Percentiles rank a stretch among this genome's conserved stretches.
Conservation (phyloP, 2,888 invertebrate species). For the Augochlorella aurata region DNA sequence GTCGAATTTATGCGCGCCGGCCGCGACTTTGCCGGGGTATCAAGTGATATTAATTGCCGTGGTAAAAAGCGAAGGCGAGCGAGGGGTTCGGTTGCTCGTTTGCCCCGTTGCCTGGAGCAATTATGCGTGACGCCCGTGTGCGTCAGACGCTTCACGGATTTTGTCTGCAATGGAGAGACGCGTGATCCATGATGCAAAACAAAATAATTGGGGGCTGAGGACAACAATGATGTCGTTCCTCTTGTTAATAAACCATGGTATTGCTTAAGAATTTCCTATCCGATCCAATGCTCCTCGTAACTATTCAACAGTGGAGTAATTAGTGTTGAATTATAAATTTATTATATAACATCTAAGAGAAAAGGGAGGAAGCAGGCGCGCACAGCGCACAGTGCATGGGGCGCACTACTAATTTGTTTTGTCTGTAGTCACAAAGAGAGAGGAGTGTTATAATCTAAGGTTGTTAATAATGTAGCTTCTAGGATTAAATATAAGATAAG, state of each 20-base stretch:
- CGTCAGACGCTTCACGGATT: constrained; percentile 28
- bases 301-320: too few relatives aligned
- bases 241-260: not conserved
- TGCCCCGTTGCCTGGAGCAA: constrained; percentile 52
- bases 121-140: constrained; percentile 53
- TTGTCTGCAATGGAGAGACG: not conserved
- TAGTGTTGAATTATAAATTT: too few relatives aligned
- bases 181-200: not conserved
- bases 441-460: too few relatives aligned
- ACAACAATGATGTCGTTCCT: not conserved
- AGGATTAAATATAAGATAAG: too few relatives aligned
- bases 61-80: constrained; percentile 61
- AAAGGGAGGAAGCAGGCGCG: too few relatives aligned
- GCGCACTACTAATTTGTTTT: too few relatives aligned
- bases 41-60: constrained; percentile 70
- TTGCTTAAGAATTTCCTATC: not conserved
- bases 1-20: constrained; percentile 77
- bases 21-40: constrained; percentile 60
- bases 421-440: too few relatives aligned
- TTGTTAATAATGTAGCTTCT: too few relatives aligned
- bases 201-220: not conserved
- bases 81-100: constrained; percentile 32
- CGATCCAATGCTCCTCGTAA: too few relatives aligned
- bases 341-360: too few relatives aligned
- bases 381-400: too few relatives aligned